A percentile compares a stretch with the other conserved stretches of the same genome.
Conservation (phyloP, 1,140 invertebrate genomes). For the Bemisia tabaci region DNA sequence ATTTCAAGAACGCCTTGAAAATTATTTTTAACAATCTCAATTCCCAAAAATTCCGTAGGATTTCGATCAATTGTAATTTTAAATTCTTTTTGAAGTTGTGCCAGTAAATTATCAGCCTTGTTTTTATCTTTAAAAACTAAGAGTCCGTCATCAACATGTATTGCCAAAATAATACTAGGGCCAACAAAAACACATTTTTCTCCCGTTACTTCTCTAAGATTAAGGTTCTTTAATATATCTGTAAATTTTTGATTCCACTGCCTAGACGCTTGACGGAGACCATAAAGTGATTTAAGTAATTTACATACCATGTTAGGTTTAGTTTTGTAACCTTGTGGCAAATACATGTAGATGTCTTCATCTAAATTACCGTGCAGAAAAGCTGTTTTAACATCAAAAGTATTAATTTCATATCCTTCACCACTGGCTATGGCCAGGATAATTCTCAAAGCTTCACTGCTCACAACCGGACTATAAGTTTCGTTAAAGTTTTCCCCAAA, state of each 20-base stretch:
- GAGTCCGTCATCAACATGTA: constrained; percentile 9
- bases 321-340: constrained; percentile 24
- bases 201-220: neutral
- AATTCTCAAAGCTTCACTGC: neutral
- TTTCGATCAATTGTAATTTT: neutral
- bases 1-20: neutral
- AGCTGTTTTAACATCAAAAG: constrained; percentile 10
- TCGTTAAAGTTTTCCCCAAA: neutral
- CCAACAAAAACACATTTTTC: constrained; percentile 6
- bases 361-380: constrained; percentile 23
- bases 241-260: neutral
- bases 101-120: neutral
- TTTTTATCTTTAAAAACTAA: neutral
- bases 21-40: neutral
- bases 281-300: neutral
- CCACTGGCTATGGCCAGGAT: constrained; percentile 1
- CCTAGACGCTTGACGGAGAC: neutral
- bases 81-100: neutral
- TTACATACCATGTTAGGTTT: constrained; percentile 15
- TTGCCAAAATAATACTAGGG: constrained; percentile 10
- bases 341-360: constrained; percentile 29
- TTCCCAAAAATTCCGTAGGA: neutral
- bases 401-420: neutral
- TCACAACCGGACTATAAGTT: constrained; percentile 9
- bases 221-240: neutral